Percentiles rank a stretch among this genome's conserved stretches.
Conservation (phyloP, 1,140 invertebrate species). For the Uloborus diversus region DNA sequence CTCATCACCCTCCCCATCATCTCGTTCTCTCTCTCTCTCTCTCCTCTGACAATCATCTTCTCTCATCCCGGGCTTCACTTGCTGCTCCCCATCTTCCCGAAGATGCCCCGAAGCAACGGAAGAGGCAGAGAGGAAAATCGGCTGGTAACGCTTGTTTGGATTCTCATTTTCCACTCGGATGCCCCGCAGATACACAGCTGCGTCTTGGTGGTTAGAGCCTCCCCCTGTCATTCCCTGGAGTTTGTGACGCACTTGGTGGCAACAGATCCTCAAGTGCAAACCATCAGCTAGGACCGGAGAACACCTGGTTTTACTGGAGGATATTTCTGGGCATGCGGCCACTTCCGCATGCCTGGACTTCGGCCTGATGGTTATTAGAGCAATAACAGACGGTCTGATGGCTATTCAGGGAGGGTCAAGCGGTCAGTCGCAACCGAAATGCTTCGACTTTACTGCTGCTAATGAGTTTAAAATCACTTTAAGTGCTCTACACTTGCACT, state of each 20-base stretch:
- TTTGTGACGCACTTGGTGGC: conserved; percentile 31
- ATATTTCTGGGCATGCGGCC: neutral
- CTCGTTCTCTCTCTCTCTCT: neutral
- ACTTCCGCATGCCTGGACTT: neutral
- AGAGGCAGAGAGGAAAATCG: conserved; percentile 24
- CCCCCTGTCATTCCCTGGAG: neutral
- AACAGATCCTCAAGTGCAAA: conserved; percentile 29
- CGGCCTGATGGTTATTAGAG: conserved; percentile 37
- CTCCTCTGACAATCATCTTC: conserved; percentile 11
- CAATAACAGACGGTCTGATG: conserved; percentile 39
- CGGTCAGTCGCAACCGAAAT: neutral
- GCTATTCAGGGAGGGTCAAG: conserved; percentile 13
- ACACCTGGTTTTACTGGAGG: conserved; percentile 26
- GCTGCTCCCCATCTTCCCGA: neutral
- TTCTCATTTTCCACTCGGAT: conserved; percentile 46
- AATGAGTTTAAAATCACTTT: too few relatives aligned
- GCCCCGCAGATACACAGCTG: conserved; percentile 43
- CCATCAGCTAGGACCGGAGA: conserved; percentile 11
- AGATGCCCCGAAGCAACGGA: too few relatives aligned
- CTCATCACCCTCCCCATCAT: neutral
- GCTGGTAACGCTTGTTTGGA: conserved; percentile 49
- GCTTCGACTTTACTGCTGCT: too few relatives aligned
- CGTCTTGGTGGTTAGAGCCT: conserved; percentile 16
- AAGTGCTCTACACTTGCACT: too few relatives aligned
- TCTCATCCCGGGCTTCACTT: conserved; percentile 23